Evolutionary conservation across 2,797 vertebrate genomes (phyloP).

Genomic region (Sebastes kiyomatsui): DNA sequence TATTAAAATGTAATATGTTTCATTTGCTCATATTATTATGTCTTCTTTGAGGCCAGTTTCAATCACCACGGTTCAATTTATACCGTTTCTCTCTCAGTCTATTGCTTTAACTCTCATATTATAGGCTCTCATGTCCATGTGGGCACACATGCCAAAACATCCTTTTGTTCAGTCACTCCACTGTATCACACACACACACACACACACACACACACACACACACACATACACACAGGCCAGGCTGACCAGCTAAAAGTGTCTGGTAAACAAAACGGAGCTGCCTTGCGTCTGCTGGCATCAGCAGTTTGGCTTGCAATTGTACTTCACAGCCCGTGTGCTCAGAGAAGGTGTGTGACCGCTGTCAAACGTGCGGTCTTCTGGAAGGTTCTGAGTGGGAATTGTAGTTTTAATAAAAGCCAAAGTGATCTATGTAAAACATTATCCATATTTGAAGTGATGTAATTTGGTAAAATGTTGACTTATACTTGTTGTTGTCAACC

Average conservation of each 20-base stretch:
- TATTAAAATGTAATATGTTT: not conserved
- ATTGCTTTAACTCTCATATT: conserved; percentile 31
- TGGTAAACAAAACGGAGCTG: conserved; percentile 84
- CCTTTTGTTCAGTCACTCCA: conserved; percentile 75
- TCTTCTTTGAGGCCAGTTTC: not conserved
- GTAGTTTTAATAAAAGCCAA: not conserved
- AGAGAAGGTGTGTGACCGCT: conserved; percentile 60
- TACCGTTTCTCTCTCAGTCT: not conserved
- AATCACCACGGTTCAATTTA: not conserved
- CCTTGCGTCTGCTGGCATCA: conserved; percentile 84
- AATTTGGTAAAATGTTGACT: not conserved
- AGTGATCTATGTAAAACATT: not conserved
- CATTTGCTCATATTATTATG: not conserved
- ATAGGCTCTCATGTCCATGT: conserved; percentile 42
- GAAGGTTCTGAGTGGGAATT: conserved; percentile 52
- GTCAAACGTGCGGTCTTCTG: conserved; percentile 49
- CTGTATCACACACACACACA: conserved; percentile 41
- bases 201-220: conserved; percentile 33
- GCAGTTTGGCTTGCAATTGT: conserved; percentile 84
- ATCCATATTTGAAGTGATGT: not conserved
- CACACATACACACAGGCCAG: conserved; percentile 46
- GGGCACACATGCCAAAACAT: conserved; percentile 60
- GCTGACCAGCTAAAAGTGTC: conserved; percentile 80
- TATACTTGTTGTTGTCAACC: not conserved
- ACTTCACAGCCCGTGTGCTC: conserved; percentile 72